Conservation (phyloP, 2,797 vertebrate genomes). For the Meriones psammophilus region DNA sequence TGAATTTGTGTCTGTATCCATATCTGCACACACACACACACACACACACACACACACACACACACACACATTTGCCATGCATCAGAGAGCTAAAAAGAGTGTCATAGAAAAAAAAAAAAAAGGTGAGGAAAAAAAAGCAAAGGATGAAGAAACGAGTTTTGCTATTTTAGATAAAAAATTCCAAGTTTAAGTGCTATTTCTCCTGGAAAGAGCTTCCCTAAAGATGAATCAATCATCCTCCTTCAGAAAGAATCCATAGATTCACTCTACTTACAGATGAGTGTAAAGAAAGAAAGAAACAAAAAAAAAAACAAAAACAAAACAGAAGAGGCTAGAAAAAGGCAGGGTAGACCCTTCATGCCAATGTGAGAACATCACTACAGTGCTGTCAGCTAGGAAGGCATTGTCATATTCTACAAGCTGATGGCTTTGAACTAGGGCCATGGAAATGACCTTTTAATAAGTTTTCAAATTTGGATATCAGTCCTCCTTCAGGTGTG, state of each 20-base stretch:
- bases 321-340: not conserved
- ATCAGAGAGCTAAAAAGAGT: not conserved
- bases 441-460: constrained; percentile 8
- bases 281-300: not conserved
- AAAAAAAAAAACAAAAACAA: not conserved
- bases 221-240: not conserved
- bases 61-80: not conserved
- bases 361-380: constrained; percentile 30
- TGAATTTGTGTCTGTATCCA: not conserved
- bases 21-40: not conserved
- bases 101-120: not conserved
- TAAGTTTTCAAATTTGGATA: not conserved
- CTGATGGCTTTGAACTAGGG: not conserved
- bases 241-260: not conserved
- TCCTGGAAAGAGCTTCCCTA: not conserved
- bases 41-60: not conserved
- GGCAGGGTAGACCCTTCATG: not conserved
- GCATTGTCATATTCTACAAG: not conserved
- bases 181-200: not conserved
- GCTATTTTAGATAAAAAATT: not conserved
- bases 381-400: constrained; percentile 16
- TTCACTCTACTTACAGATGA: not conserved
- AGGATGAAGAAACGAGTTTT: not conserved
- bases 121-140: not conserved
- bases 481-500: not conserved